Base-by-base conservation (phyloP, 1,140 invertebrate genomes). In the Dinoponera quadriceps region DNA sequence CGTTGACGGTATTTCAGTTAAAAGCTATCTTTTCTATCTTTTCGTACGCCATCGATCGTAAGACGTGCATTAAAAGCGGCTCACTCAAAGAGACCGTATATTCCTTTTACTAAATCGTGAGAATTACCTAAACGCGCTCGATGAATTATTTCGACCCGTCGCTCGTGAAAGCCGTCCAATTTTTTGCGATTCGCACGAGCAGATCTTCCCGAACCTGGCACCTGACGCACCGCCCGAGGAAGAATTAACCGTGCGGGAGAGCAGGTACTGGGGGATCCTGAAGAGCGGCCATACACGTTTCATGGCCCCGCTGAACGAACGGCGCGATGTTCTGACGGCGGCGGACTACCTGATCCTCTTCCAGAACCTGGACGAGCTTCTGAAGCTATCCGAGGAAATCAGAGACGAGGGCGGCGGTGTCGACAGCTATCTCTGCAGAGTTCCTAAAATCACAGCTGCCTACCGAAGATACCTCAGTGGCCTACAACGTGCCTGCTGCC, bases 391-490 rank as follows among this genome's bases (percentile, higher is more conserved):
- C 1, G 97, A 97, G 92, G 97, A 98, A 84, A 96, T 97, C 27
- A 92, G 97, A 33, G 97, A 98, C 87, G 96, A 96, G 91, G 94
- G 97, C 59, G 95, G 97, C 72, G 95, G 96, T 85, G 95, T 97
- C 82, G 97, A 97, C 44, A 96, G 96, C 49, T 98, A 98, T 92
- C 94, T 97, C 22, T 95, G 95, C 38, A 97, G 97, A 92, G 95
- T 97, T 69, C 95, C 96, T 54, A 95, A 95, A 85, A 96, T 97
- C 57, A 96, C 96, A 85, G 95, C 96, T 13, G 95, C 96, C 33
- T 98, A 98, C 92, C 96, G 97, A 91, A 96, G 96, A 91, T 98
- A 98, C 92, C 96, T 97, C 91, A 96, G 97, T 84, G 97, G 97
- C 54, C 95, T 98, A 73, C 97, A 98, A 92, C 95, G 96, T 88